A percentile compares a stretch with the other conserved stretches of the same genome.
Conservation (phyloP, 2,888 invertebrate species). For the Acronicta psi region DNA sequence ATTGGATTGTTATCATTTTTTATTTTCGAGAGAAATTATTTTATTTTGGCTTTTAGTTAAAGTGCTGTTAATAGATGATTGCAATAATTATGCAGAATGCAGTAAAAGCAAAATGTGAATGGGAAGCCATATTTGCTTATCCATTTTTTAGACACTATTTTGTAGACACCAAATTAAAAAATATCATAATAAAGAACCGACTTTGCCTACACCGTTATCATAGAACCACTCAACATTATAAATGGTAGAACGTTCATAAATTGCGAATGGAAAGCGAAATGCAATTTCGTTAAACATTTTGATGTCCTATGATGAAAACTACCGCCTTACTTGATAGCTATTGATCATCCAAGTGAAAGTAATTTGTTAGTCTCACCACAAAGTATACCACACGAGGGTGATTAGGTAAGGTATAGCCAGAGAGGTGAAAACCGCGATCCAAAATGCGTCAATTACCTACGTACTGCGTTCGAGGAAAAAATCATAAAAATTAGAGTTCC, state of each 20-base stretch:
- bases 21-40: conserved; percentile 8
- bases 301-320: conserved; percentile 63
- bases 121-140: conserved; percentile 26
- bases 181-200: conserved; percentile 13
- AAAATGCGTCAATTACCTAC: conserved; percentile 53
- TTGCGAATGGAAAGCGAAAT: conserved; percentile 64
- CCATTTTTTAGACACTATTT: conserved; percentile 30
- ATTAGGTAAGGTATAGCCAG: conserved; percentile 62
- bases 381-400: conserved; percentile 64
- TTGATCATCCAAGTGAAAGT: conserved; percentile 77
- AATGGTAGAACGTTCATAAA: conserved; percentile 46
- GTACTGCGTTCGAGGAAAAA: conserved; percentile 35
- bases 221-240: conserved; percentile 48
- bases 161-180: conserved; percentile 27
- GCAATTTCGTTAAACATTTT: conserved; percentile 54
- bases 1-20: conserved; percentile 27
- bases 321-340: conserved; percentile 46
- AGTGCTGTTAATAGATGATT: conserved; percentile 23
- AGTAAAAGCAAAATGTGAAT: conserved; percentile 54
- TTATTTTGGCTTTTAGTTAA: conserved; percentile 20
- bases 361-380: conserved; percentile 71
- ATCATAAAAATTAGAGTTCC: conserved; percentile 22
- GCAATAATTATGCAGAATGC: conserved; percentile 38
- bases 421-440: conserved; percentile 63
- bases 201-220: conserved; percentile 10